A percentile compares a stretch with the other conserved stretches of the same genome.
phyloP scores from a whole-genome alignment of 2,888 invertebrate genomes.

The Ochropacha duplaris region DNA sequence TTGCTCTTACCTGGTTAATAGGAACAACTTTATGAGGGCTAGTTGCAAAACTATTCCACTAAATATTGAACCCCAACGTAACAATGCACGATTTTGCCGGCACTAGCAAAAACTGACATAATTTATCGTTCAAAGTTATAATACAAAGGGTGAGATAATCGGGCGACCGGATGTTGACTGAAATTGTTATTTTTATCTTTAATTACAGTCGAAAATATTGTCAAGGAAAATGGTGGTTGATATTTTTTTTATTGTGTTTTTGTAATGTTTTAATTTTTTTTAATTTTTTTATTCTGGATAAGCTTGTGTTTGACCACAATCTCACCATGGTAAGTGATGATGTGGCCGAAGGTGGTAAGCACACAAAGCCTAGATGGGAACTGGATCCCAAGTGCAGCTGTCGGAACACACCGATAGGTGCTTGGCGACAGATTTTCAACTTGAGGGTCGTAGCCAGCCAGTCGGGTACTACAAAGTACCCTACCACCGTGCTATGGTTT shows the following conservation, averaged over 20 bases:
- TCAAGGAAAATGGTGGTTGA: not conserved
- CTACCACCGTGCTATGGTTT: no score
- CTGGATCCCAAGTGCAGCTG: no score
- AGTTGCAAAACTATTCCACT: constrained; percentile 63
- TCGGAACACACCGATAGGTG: no score
- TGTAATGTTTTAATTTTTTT: not conserved
- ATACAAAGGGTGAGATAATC: constrained; percentile 24
- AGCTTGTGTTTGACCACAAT: no score
- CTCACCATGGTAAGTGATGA: no score
- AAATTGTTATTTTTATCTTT: constrained; percentile 3
- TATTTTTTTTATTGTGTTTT: not conserved
- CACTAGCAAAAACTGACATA: constrained; percentile 58
- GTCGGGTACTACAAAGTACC: no score
- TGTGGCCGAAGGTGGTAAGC: no score
- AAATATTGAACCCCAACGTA: constrained; percentile 53
- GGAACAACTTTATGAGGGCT: constrained; percentile 49
- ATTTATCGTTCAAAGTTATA: constrained; percentile 52
- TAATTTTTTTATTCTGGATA: no score
- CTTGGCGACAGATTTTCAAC: no score
- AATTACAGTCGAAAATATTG: not conserved
- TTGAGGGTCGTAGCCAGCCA: no score
- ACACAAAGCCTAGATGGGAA: no score
- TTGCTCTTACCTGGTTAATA: constrained; percentile 32
- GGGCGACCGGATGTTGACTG: constrained; percentile 11
- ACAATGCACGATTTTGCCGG: constrained; percentile 55